Conservation (phyloP, 2,888 invertebrate species). For the Caradrina clavipalpis region DNA sequence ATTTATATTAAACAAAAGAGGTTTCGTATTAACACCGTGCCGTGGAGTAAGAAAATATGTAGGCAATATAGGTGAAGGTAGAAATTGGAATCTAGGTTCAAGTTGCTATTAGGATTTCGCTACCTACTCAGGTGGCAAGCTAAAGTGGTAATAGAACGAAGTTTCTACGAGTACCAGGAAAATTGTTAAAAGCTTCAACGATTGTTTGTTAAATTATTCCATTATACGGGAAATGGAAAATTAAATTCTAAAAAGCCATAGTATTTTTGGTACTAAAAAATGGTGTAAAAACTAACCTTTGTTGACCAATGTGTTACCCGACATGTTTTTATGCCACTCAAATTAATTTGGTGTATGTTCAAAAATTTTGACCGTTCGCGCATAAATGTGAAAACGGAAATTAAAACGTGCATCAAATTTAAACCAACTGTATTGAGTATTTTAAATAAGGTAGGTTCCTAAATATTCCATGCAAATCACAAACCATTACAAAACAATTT, state of each 20-base stretch:
- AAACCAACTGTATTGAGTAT: too few relatives aligned
- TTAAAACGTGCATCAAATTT: too few relatives aligned
- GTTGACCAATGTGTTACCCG: too few relatives aligned
- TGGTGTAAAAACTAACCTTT: too few relatives aligned
- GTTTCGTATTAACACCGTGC: slow-evolving; percentile 48
- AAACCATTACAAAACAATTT: neutral
- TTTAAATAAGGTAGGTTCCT: too few relatives aligned
- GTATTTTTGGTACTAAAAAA: neutral
- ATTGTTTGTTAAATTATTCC: neutral
- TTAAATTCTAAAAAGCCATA: too few relatives aligned
- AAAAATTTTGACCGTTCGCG: too few relatives aligned
- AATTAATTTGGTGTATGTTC: too few relatives aligned
- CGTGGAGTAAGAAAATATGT: slow-evolving; percentile 26
- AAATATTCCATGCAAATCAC: too few relatives aligned
- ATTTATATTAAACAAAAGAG: slow-evolving; percentile 50
- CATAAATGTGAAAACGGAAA: too few relatives aligned
- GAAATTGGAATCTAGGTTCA: slow-evolving; percentile 47
- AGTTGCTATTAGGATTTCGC: slow-evolving; percentile 27
- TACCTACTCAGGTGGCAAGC: slow-evolving; percentile 5
- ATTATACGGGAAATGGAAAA: neutral
- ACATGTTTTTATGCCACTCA: too few relatives aligned
- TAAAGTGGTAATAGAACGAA: slow-evolving; percentile 19
- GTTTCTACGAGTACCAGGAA: slow-evolving; percentile 1
- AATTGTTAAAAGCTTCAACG: slow-evolving; percentile 13
- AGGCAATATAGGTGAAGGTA: slow-evolving; percentile 30